Conservation (phyloP, 2,888 invertebrate genomes). For the Melanostoma mellinum region DNA sequence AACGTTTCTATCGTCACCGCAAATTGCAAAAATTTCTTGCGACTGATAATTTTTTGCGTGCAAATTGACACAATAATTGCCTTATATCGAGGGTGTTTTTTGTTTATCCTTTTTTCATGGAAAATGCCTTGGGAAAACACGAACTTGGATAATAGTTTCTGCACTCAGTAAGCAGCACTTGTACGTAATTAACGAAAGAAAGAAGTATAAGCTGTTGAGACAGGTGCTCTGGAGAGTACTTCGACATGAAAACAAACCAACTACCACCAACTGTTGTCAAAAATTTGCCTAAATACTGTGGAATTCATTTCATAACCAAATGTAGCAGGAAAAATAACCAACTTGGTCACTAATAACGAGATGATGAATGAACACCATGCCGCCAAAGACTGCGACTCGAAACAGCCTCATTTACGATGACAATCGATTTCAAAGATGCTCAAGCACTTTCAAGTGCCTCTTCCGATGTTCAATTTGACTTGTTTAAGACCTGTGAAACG, state of each 20-base stretch:
- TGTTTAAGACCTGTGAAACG: conserved; percentile 60
- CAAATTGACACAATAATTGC: conserved; percentile 71
- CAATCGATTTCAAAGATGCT: conserved; percentile 56
- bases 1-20: conserved; percentile 65
- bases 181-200: conserved; percentile 49
- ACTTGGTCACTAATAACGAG: conserved; percentile 49
- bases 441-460: conserved; percentile 9
- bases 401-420: conserved; percentile 60
- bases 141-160: conserved; percentile 53
- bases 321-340: neutral
- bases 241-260: conserved; percentile 1
- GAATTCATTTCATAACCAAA: conserved; percentile 44
- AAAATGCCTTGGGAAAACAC: conserved; percentile 28
- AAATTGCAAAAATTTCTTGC: conserved; percentile 62
- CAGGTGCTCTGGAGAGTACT: conserved; percentile 60
- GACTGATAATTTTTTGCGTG: conserved; percentile 63
- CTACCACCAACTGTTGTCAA: conserved; percentile 59
- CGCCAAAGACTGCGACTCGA: conserved; percentile 54
- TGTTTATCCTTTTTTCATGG: conserved; percentile 29
- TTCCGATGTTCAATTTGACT: conserved; percentile 56
- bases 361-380: conserved; percentile 56
- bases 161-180: conserved; percentile 65
- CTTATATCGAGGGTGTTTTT: conserved; percentile 10
- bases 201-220: conserved; percentile 12
- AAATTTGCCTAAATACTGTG: conserved; percentile 50